Evolutionary conservation across 1,140 invertebrate genomes (phyloP).

Genomic region (Hesperophylax magnus): DNA sequence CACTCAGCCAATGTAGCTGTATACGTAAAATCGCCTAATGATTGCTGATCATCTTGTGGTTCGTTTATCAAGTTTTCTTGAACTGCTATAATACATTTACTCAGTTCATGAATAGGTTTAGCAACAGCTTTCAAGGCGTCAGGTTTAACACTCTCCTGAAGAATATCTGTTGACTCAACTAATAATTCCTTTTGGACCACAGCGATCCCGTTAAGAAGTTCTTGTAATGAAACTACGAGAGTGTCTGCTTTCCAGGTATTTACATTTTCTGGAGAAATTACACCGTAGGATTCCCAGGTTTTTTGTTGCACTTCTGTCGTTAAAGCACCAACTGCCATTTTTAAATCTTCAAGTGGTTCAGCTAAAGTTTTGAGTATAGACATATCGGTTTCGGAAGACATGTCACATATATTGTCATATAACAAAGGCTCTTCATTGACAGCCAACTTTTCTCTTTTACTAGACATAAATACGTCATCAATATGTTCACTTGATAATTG

Average conservation of each 20-base stretch:
- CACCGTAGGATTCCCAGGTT: slow-evolving; percentile 53
- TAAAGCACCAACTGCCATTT: slow-evolving; percentile 53
- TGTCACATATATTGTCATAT: slow-evolving; percentile 46
- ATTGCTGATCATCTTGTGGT: slow-evolving; percentile 51
- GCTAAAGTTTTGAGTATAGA: slow-evolving; percentile 58
- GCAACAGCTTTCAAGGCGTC: slow-evolving; percentile 59
- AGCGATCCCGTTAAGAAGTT: slow-evolving; percentile 52
- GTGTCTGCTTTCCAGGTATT: slow-evolving; percentile 12
- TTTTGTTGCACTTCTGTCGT: slow-evolving; percentile 53
- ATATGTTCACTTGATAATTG: neutral
- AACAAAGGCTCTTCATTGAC: slow-evolving; percentile 43
- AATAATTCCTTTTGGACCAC: slow-evolving; percentile 49
- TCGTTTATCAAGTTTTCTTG: slow-evolving; percentile 59
- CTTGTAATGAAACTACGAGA: slow-evolving; percentile 47
- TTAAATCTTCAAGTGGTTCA: slow-evolving; percentile 57
- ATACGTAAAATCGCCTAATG: slow-evolving; percentile 52
- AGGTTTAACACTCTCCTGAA: slow-evolving; percentile 1
- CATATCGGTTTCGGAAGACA: slow-evolving; percentile 51
- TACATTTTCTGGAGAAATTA: neutral
- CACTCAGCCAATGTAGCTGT: slow-evolving; percentile 54
- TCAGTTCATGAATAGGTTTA: slow-evolving; percentile 64
- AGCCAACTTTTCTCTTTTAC: slow-evolving; percentile 40
- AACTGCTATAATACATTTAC: slow-evolving; percentile 63
- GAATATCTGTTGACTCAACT: slow-evolving; percentile 19
- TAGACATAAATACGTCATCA: slow-evolving; percentile 23